A percentile compares a stretch with the other conserved stretches of the same genome.
phyloP scores from a whole-genome alignment of 37 sponge, comb jelly and placozoan genomes.

The Aphrocallistes beatrix region DNA sequence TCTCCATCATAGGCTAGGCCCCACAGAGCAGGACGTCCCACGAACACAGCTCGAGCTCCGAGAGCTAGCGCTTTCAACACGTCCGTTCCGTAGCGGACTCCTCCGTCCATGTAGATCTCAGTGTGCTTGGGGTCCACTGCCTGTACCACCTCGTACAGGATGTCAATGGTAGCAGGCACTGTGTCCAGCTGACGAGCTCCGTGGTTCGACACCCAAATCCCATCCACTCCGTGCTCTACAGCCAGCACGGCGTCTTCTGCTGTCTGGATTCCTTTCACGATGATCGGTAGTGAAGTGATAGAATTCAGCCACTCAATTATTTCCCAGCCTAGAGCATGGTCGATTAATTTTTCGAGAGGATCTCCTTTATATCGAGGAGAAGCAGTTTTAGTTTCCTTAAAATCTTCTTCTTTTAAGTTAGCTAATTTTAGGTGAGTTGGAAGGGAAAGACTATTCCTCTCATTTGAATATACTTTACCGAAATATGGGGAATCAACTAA shows the following conservation, averaged over 20 bases:
- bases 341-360: background rate
- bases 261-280: conserved; percentile 74
- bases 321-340: conserved; percentile 37
- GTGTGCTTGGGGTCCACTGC: background rate
- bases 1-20: conserved; percentile 69
- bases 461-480: conserved; percentile 37
- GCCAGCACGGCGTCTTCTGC: conserved; percentile 70
- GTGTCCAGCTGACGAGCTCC: conserved; percentile 85
- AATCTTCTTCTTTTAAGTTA: conserved; percentile 30
- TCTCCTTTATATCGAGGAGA: background rate
- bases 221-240: conserved; percentile 47
- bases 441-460: conserved; percentile 36
- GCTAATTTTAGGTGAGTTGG: conserved; percentile 55
- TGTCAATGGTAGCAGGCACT: conserved; percentile 64
- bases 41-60: conserved; percentile 76
- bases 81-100: conserved; percentile 75
- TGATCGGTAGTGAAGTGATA: conserved; percentile 50
- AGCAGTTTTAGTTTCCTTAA: background rate
- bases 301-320: conserved; percentile 47
- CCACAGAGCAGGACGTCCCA: conserved; percentile 82
- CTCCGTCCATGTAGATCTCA: conserved; percentile 82
- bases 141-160: background rate
- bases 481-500: conserved; percentile 66
- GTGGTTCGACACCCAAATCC: conserved; percentile 86
- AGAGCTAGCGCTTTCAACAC: conserved; percentile 81